These are phyloP conservation scores for Lacerta agilis DNA, from an alignment of 2,797 vertebrate genomes.

Conservation along the genomic window DNA sequence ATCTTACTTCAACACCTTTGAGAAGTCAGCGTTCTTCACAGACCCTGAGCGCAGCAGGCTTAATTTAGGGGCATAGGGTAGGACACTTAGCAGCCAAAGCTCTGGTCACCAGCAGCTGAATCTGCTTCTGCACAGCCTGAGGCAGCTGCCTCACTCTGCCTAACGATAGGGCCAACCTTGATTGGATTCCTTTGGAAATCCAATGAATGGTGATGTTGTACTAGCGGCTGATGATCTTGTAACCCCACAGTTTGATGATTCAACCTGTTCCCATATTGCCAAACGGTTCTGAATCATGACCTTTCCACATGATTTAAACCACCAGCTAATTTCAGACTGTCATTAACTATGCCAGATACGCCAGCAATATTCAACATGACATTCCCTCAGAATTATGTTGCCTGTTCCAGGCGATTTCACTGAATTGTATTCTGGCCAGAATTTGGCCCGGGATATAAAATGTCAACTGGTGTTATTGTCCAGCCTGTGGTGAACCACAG, in stretches of 20 bases:
- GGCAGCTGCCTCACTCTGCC: too few species aligned
- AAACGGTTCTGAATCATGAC: neutral
- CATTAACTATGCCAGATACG: neutral
- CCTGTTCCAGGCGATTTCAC: conserved; percentile 3
- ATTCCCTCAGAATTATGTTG: neutral
- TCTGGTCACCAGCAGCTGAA: too few species aligned
- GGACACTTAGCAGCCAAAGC: too few species aligned
- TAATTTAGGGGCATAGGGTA: too few species aligned
- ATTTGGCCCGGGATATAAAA: conserved; percentile 34
- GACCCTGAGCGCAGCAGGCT: too few species aligned
- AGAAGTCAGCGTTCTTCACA: too few species aligned
- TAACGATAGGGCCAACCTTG: too few species aligned
- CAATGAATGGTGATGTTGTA: neutral
- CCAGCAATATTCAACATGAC: neutral
- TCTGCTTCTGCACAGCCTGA: too few species aligned
- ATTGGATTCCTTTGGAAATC: neutral
- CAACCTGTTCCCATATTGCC: neutral
- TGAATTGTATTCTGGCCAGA: conserved; percentile 29
- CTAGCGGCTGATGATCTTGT: neutral
- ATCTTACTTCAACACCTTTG: too few species aligned
- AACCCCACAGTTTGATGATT: neutral
- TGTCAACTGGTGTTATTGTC: conserved; percentile 10
- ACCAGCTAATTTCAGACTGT: neutral
- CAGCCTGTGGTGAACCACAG: conserved; percentile 33
- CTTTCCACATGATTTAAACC: neutral